Percentiles rank a stretch among this genome's conserved stretches.
Evolutionary conservation across 2,797 vertebrate genomes (phyloP).

Genomic region (Pseudomugil tenellus): DNA sequence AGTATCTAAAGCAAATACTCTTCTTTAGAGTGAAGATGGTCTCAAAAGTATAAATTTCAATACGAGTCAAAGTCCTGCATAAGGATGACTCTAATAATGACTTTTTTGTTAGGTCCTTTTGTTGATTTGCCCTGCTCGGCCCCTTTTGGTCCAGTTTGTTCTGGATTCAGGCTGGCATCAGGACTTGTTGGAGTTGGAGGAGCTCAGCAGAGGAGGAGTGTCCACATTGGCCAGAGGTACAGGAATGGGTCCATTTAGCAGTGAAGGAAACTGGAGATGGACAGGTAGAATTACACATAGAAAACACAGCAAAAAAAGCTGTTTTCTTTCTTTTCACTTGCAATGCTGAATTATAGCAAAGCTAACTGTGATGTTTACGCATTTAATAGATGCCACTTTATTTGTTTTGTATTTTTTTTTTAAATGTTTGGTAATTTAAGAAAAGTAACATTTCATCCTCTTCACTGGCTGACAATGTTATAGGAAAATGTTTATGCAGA

Average conservation of each 20-base stretch:
- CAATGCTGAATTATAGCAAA: background rate
- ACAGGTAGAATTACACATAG: slow-evolving; percentile 21
- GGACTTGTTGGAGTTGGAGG: slow-evolving; percentile 89
- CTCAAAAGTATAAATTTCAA: slow-evolving; percentile 8
- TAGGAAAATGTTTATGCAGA: background rate
- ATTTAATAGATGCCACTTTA: too few relatives aligned
- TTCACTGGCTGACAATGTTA: too few relatives aligned
- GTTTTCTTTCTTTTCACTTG: background rate
- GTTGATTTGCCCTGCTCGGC: background rate
- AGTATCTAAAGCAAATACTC: slow-evolving; percentile 21
- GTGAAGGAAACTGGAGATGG: slow-evolving; percentile 88
- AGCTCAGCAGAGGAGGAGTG: slow-evolving; percentile 87
- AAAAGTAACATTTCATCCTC: too few relatives aligned
- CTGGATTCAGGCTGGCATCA: slow-evolving; percentile 77
- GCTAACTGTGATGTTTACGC: too few relatives aligned
- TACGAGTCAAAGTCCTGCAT: slow-evolving; percentile 7
- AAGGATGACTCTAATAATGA: slow-evolving; percentile 14
- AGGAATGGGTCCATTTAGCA: slow-evolving; percentile 91
- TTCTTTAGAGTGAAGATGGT: slow-evolving; percentile 37
- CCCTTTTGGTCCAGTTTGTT: slow-evolving; percentile 13
- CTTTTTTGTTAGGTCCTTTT: slow-evolving; percentile 5
- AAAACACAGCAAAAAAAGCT: background rate
- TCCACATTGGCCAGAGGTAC: slow-evolving; percentile 89
- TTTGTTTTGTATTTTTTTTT: too few relatives aligned
- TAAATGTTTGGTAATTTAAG: too few relatives aligned